phyloP scores from a whole-genome alignment of 2,888 invertebrate species.

The Nebria salina region DNA sequence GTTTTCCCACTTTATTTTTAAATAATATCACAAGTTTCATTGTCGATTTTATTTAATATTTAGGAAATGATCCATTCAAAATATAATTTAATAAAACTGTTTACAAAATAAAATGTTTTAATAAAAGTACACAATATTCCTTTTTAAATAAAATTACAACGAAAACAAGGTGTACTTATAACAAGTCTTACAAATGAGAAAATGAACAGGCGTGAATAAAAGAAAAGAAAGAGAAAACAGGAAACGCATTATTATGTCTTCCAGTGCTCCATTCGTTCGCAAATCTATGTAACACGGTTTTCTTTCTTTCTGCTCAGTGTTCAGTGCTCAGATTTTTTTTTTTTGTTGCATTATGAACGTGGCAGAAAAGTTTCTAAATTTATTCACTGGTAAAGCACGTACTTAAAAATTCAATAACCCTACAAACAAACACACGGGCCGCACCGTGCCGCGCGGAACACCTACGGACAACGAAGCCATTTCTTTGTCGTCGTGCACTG shows the following conservation, averaged over 20 bases:
- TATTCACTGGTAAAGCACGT: slow-evolving; percentile 46
- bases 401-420: slow-evolving; percentile 47
- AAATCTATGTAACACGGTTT: slow-evolving; percentile 38
- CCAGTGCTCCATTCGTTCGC: slow-evolving; percentile 4
- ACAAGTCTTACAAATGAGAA: background rate
- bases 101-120: background rate
- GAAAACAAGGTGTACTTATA: background rate
- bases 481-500: slow-evolving; percentile 23
- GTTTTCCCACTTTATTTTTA: background rate
- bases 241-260: slow-evolving; percentile 36
- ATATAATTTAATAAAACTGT: background rate
- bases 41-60: too few species aligned
- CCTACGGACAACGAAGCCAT: slow-evolving; percentile 13
- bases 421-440: slow-evolving; percentile 36
- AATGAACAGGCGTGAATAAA: background rate
- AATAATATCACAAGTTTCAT: background rate
- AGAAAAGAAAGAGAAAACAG: background rate
- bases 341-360: slow-evolving; percentile 34
- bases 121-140: background rate
- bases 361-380: slow-evolving; percentile 37
- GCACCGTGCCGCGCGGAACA: background rate
- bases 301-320: slow-evolving; percentile 3
- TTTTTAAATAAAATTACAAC: background rate
- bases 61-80: too few species aligned
- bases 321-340: background rate